Evolutionary conservation across 2,797 vertebrate genomes (phyloP), one percentile per base, ranked within the genome.

Genomic region (Amphiprion clarkii): DNA sequence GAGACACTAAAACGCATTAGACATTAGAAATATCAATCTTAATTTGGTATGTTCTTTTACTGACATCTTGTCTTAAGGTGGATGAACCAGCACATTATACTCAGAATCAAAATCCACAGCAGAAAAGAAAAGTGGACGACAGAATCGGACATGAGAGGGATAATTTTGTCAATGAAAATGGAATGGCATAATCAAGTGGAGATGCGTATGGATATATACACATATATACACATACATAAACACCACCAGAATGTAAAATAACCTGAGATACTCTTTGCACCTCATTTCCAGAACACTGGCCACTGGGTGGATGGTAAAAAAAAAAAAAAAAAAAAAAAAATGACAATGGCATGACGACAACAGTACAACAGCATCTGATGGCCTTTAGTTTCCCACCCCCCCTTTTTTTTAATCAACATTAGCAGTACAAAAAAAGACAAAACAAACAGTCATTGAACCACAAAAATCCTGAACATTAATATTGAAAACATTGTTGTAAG

Each of bases 191-290:
- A 91, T 87, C 87, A 78, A 91, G 93, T 94, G 94, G 92, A 91
- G 91, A 94, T 94, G 94, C 89, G 66, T 94, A 93, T 95, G 94
- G 88, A 93, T 95, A 95, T 93, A 94, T 94, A 95, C 88, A 94
- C 86, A 93, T 92, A 94, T 94, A 94, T 91, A 95, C 87, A 92
- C 89, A 94, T 86, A 91, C 92, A 93, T 89, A 88, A 93, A 95
- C 94, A 95, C 93, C 93, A 95, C 93, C 93, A 93, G 91, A 95
- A 96, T 94, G 92, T 87, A 93, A 95, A 95, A 93, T 94, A 95
- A 95, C 95, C 95, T 95, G 95, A 96, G 95, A 96, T 95, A 95
- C 95, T 94, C 89, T 92, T 91, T 94, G 95, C 95, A 95, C 94
- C 95, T 95, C 95, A 95, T 95, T 94, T 93, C 94, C 94, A 93